Base-by-base conservation (phyloP, 2,113 vertebrate genomes). In the Cyrtonyx montezumae region DNA sequence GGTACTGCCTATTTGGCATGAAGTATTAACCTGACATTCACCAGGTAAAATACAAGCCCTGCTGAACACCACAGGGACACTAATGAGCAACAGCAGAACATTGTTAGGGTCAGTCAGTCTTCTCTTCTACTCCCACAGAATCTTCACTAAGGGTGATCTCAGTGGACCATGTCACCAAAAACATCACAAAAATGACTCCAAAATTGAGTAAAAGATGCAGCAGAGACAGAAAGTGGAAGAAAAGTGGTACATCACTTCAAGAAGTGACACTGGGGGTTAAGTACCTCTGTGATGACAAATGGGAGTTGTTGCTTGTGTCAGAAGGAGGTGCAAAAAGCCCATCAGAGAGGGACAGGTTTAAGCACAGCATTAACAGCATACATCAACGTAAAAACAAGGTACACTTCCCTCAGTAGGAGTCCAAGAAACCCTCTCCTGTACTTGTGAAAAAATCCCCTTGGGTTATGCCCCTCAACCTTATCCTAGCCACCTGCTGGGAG, bases 311-410 rank as follows among this genome's bases (percentile, higher is more conserved):
- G 18, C 42, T 28, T 5, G 2, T 8, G 43, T 90, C 58, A 84
- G 77, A 76, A 82, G 77, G 69, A 65, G 49, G 18, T 46, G 16
- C 25, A 71, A 77, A 48, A 71, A 3, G 23, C 22, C 53, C 40
- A 13, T 53, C 32, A 59, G 1, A 5, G n/a, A 20, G 9, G 2
- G 67, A 13, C 37, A 67, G 40, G 22, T 11, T 1, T 34, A 30
- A 59, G 11, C 0, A 3, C 7, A 85, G 17, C 20, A 63, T 68
- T 25, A 0, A 0, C 49, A n/a, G 23, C 21, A 82, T 5, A 4
- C 2, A 8, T 40, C 8, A 13, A 86, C 23, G 13, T 36, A 65
- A 71, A 20, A 68, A 49, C 11, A 11, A 10, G 23, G 58, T 90
- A 71, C 0, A 13, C 58, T 58, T 86, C 26, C 56, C 83, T 84